These are phyloP conservation scores for Timandra comae DNA, from an alignment of 2,888 invertebrate species.

Conservation along the genomic window DNA sequence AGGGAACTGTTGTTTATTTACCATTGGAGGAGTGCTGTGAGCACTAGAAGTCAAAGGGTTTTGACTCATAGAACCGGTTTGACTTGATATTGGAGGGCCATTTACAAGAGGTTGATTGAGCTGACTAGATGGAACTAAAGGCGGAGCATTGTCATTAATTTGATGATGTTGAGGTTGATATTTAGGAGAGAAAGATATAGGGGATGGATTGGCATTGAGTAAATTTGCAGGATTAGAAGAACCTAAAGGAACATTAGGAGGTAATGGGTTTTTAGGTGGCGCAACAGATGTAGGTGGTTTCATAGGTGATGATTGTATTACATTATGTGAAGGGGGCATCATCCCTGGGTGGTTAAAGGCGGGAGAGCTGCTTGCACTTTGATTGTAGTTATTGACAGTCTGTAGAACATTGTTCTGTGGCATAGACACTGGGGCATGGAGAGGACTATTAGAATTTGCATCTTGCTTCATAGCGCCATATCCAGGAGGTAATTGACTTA, in stretches of 20 bases:
- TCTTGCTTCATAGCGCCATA: conserved; percentile 51
- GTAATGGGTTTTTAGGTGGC: conserved; percentile 28
- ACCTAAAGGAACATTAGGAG: conserved; percentile 34
- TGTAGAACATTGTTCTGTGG: conserved; percentile 38
- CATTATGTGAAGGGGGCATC: conserved; percentile 32
- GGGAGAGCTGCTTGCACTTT: conserved; percentile 63
- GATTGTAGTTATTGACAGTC: conserved; percentile 50
- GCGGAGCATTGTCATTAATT: conserved; percentile 66
- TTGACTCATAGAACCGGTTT: conserved; percentile 17
- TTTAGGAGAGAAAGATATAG: conserved; percentile 40
- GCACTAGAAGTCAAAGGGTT: conserved; percentile 30
- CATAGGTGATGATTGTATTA: conserved; percentile 47
- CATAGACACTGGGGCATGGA: conserved; percentile 28
- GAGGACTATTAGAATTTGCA: conserved; percentile 57
- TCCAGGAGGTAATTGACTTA: conserved; percentile 50
- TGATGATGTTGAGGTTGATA: conserved; percentile 42
- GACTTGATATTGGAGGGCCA: conserved; percentile 39
- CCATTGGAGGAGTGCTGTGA: conserved; percentile 25
- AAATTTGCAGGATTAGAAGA: conserved; percentile 35
- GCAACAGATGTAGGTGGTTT: conserved; percentile 27
- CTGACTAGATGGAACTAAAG: conserved; percentile 65
- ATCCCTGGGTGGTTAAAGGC: conserved; percentile 61
- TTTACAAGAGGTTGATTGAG: conserved; percentile 50
- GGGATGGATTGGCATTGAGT: conserved; percentile 36
- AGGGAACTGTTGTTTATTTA: conserved; percentile 6